These are phyloP conservation scores for Borostomias antarcticus DNA, from an alignment of 2,797 vertebrate genomes.

Conservation along the genomic window DNA sequence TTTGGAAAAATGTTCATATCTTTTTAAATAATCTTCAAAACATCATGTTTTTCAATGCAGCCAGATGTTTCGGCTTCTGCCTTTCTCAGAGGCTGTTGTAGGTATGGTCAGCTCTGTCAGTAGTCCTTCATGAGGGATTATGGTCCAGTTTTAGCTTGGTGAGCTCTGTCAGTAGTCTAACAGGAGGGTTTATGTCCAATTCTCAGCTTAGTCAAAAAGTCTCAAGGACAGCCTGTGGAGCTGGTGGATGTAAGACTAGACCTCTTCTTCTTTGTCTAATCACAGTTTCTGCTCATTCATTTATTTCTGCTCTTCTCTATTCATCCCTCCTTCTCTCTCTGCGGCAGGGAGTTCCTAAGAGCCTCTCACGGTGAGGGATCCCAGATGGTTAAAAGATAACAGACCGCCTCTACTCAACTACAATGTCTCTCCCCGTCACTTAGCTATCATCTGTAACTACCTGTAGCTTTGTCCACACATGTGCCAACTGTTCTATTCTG, in stretches of 20 bases:
- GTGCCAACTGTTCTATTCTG: background rate
- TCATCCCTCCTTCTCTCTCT: conserved; percentile 38
- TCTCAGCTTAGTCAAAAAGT: background rate
- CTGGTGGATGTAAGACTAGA: conserved; percentile 60
- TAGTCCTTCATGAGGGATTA: no score
- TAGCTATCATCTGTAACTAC: background rate
- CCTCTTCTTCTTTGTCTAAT: conserved; percentile 54
- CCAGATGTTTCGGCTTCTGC: no score
- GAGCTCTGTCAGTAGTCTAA: background rate
- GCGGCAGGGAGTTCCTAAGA: conserved; percentile 53
- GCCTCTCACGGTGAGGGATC: conserved; percentile 45
- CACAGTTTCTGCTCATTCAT: conserved; percentile 43
- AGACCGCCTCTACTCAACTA: background rate
- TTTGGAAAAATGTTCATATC: no score
- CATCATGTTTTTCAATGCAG: no score
- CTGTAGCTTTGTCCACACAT: background rate
- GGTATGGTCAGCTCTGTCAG: no score
- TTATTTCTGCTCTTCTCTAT: conserved; percentile 53
- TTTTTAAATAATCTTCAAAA: no score
- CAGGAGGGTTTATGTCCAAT: background rate
- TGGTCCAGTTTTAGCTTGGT: background rate
- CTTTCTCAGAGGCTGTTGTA: background rate
- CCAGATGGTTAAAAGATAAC: conserved; percentile 22
- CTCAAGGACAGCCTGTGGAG: conserved; percentile 37
- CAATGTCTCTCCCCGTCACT: conserved; percentile 5